Conservation (phyloP, 2,888 invertebrate genomes). For the Hydrotaea cyrtoneurina region DNA sequence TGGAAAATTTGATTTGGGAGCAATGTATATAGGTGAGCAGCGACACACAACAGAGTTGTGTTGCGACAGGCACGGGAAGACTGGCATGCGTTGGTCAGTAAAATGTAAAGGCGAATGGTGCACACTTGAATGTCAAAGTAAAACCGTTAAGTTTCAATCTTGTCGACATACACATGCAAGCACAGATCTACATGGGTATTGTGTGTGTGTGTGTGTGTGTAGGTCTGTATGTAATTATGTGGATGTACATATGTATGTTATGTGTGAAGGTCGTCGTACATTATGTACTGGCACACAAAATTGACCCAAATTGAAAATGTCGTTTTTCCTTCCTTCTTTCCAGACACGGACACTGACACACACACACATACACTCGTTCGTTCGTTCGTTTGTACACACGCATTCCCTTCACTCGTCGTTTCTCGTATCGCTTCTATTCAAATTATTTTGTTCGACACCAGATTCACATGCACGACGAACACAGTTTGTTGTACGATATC, state of each 20-base stretch:
- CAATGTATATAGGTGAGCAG: no score
- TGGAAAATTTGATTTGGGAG: no score
- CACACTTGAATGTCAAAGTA: no score
- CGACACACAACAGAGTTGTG: no score
- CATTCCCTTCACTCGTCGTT: background rate
- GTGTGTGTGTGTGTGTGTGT: slow-evolving; percentile 22
- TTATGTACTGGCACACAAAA: slow-evolving; percentile 46
- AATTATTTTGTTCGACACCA: background rate
- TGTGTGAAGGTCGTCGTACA: slow-evolving; percentile 14
- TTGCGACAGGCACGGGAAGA: no score
- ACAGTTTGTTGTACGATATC: background rate
- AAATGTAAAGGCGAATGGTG: no score
- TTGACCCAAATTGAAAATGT: slow-evolving; percentile 58
- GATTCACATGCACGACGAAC: background rate
- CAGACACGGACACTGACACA: background rate
- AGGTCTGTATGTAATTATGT: background rate
- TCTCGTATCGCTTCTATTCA: background rate
- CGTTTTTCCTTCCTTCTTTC: slow-evolving; percentile 5
- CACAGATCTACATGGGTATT: no score
- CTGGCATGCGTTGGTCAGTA: no score
- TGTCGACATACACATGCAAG: background rate
- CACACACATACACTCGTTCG: background rate
- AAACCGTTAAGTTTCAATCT: no score
- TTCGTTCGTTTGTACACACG: background rate
- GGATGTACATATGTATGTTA: slow-evolving; percentile 8